Base-by-base conservation (phyloP, 2,113 vertebrate genomes). In the Anoplopoma fimbria region DNA sequence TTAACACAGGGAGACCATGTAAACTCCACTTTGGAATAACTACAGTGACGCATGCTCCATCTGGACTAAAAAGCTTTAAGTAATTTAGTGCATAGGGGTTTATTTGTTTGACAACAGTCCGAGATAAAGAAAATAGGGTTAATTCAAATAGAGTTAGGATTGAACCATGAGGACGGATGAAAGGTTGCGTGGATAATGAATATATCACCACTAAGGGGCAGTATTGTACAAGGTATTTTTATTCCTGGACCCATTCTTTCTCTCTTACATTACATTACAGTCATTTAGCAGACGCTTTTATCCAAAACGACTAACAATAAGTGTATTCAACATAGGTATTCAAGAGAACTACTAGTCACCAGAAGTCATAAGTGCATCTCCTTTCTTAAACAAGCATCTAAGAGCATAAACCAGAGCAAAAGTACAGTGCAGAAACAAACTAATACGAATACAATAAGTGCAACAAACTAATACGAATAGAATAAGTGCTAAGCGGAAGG, bases 131-230 rank as follows among this genome's bases (percentile, higher is more conserved):
- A 25, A 10, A 31, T 4, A 4, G 25, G 12, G 6, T 9, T 15
- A 1, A 25, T 34, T 27, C 1, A 7, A 38, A 71, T 1, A 27
- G 17, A 55, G 23, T 65, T 21, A 38, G 38, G 25, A 55, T 4
- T 31, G 74, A 29, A 23, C 33, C 17, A 21, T 19, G n/a, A 15
- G 15, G 19, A 31, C 53, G 17, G 40, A 78, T 14, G 4, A 21
- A 23, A n/a, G 65, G 4, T 36, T 42, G 38, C 15, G 23, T 38
- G 19, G 12, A 36, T 6, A n/a, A 9, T 9, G 2, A 15, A 13
- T 8, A 19, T 19, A 19, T 58, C 27, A n/a, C 81, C 84, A 86
- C 84, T 38, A 57, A 23, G 74, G 58, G 65, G 77, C 84, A 81
- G 77, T 42, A 47, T 75, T 81, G 65, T 42, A 38, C 19, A 74